Evolutionary conservation across 2,113 vertebrate genomes (phyloP).

Genomic region (Connochaetes taurinus): DNA sequence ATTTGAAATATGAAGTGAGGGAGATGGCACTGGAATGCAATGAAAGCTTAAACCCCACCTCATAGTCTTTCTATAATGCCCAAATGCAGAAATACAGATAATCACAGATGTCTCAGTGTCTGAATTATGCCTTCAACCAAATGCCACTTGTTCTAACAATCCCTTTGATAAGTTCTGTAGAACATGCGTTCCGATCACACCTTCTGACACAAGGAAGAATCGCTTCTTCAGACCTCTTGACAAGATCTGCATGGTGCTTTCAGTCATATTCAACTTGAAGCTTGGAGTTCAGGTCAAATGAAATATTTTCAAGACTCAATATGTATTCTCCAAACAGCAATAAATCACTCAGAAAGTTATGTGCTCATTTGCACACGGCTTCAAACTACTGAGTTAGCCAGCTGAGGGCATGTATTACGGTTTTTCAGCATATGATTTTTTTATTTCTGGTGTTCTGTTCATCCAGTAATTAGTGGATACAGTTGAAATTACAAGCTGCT

Average conservation of each 20-base stretch:
- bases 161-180: neutral
- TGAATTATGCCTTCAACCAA: neutral
- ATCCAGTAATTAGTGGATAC: slow-evolving; percentile 74
- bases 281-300: slow-evolving; percentile 53
- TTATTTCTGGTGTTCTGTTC: slow-evolving; percentile 74
- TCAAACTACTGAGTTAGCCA: slow-evolving; percentile 68
- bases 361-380: slow-evolving; percentile 65
- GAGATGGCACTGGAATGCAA: neutral
- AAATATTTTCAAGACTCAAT: slow-evolving; percentile 55
- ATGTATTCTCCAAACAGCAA: slow-evolving; percentile 55
- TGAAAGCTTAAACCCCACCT: neutral
- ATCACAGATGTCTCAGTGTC: neutral
- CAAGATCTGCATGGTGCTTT: neutral
- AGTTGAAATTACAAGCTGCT: slow-evolving; percentile 74
- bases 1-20: neutral
- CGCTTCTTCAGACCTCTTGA: neutral
- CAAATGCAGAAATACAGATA: neutral
- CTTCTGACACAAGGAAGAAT: neutral
- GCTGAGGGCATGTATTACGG: slow-evolving; percentile 68
- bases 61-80: neutral
- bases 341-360: slow-evolving; percentile 70
- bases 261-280: slow-evolving; percentile 20
- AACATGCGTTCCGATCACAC: neutral
- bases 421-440: slow-evolving; percentile 75
- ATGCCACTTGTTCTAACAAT: neutral